Base-by-base conservation (phyloP, 2,113 vertebrate species). In the Muntiacus muntjak region DNA sequence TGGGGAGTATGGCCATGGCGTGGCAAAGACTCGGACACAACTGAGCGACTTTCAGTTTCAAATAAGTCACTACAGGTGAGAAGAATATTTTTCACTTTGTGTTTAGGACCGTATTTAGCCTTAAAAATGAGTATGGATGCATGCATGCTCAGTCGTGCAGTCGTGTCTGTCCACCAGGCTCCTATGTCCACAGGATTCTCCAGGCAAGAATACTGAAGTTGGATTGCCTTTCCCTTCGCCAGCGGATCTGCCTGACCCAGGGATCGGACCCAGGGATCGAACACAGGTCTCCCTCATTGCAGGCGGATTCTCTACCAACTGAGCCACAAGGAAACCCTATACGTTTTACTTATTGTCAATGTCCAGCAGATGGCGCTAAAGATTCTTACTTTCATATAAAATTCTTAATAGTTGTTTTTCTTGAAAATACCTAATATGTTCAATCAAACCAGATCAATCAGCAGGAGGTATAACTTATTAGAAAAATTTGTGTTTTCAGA, bases 331-430 rank as follows among this genome's bases (percentile, higher is more conserved):
- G 64, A 8, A 71, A 71, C 17, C 64, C n/a, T 19, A 5, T 52
- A 76, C 6, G 50, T 85, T 93, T 58, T 58, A 83, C 15, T 91
- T 95, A 84, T 43, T 97, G 12, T 16, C 74, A 50, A 64, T 95
- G 30, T 87, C 99, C 99, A 99, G 98, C 93, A 99, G 99, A 97
- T 99, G 99, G 99, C 99, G 98, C 89, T 97, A 94, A 93, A 98
- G 98, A 96, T 92, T 92, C 83, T 55, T 87, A 60, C 17, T 98
- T 98, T 98, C 76, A 60, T 25, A 90, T 91, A 36, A 33, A 50
- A 40, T 95, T 91, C 17, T 93, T 78, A 25, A 12, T 93, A 89
- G 82, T 28, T 96, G 89, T 78, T 62, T 88, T 85, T 95, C 89
- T 89, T 40, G 74, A 25, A 74, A 97, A 84, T 28, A 90, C 83